Evolutionary conservation across 2,797 vertebrate genomes (phyloP), one percentile per base, ranked within the genome.

Genomic region (Scarus forsteni): DNA sequence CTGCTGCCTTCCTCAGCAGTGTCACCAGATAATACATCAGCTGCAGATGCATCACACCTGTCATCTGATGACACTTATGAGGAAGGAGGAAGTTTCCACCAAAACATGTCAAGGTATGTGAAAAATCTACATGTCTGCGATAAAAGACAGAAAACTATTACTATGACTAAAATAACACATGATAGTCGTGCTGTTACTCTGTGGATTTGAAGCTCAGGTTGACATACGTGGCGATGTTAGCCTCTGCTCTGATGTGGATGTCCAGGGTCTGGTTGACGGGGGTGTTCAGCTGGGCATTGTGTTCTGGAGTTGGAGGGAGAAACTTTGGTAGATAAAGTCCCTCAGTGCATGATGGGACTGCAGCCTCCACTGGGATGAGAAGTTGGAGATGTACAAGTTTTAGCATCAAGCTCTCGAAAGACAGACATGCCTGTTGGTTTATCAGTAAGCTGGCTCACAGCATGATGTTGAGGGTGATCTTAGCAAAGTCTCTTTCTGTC

Each of bases 271-370:
- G 52, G 40, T 0, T 14, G 9, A 15, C 77, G 0, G 7, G 0
- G 3, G 43, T 6, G 51, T 43, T 56, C 3, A 88, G 52, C 15
- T 3, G 57, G 42, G 70, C 73, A 16, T 68, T 0, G n/a, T 78
- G 43, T 16, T 43, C 48, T 5, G 85, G 84, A 0, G 88, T 89
- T 10, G 85, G 85, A 35, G 36, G 18, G 60, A 84, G 65, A n/a
- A 86, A 84, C 52, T 7, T 46, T 45, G 88, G 88, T 27, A 89
- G 36, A 15, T 74, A 88, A 12, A 40, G 6, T 13, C 84, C 86
- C 3, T 74, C 82, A 11, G 66, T 70, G 73, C 85, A 89, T 51
- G 60, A 75, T 0, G 73, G n/a, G 10, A 13, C 84, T 0, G 0
- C 18, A 18, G 53, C 15, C 5, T 69, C 78, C 69, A 81, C 84